Evolutionary conservation across 2,113 vertebrate species (phyloP).

Genomic region (Mustelus asterias): DNA sequence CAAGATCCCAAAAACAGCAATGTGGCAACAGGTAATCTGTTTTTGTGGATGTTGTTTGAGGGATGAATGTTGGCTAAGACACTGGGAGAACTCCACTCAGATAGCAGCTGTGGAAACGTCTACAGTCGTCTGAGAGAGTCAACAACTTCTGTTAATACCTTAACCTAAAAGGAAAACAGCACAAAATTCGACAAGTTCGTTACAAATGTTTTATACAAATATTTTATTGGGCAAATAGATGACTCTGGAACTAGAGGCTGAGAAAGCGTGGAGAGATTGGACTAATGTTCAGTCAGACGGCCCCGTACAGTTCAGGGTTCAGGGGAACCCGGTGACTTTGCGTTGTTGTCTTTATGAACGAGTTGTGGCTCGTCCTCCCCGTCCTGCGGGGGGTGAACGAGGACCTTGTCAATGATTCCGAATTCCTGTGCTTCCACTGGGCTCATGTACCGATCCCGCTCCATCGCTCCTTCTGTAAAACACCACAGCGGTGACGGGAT

Average conservation of each 20-base stretch:
- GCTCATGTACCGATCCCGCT: constrained; percentile 87
- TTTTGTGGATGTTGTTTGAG: not conserved
- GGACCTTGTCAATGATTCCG: constrained; percentile 76
- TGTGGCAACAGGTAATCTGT: not conserved
- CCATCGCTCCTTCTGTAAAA: constrained; percentile 71
- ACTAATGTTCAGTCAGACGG: not conserved
- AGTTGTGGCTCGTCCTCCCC: constrained; percentile 80
- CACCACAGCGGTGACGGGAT: not conserved
- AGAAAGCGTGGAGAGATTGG: not conserved
- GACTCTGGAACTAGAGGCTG: not conserved
- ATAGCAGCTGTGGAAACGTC: not conserved
- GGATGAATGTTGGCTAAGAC: not conserved
- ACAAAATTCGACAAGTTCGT: not conserved
- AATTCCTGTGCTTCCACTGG: constrained; percentile 88
- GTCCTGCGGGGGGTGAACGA: constrained; percentile 81
- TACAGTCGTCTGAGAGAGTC: not conserved
- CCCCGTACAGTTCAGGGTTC: constrained; percentile 16
- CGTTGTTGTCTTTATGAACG: constrained; percentile 64
- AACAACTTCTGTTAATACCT: not conserved
- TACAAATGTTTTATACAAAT: not conserved
- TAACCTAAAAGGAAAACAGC: not conserved
- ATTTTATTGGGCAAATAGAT: not conserved
- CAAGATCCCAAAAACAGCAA: not conserved
- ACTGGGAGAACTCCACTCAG: not conserved
- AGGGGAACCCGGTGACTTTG: not conserved